Base-by-base conservation (phyloP, 2,113 vertebrate genomes). In the Camelus dromedarius region DNA sequence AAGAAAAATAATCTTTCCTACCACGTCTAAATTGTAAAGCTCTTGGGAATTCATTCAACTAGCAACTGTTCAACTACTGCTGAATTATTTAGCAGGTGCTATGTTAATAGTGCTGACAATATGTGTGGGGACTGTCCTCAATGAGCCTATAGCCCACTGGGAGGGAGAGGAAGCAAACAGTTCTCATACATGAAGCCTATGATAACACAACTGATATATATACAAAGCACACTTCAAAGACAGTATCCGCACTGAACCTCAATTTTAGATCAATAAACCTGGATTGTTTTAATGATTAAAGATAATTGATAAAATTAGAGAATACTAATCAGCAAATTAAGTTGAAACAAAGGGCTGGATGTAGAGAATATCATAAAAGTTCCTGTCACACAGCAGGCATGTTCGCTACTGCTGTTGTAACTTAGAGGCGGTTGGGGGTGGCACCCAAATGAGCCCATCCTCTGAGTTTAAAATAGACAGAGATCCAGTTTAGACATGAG, bases 261-360 rank as follows among this genome's bases (percentile, higher is more conserved):
- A 46, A 72, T 48, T 82, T 66, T 38, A 30, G 60, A 64, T 60
- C 60, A 69, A 32, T 73, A 69, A 38, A 83, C 73, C 6, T 76
- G 19, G 96, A 62, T 32, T 93, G 19, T 52, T 77, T 94, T 80
- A 87, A 90, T 50, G 11, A 76, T 38, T 79, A 95, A 75, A 87
- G 19, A 72, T n/a, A 72, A 89, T 2, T 66, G n/a, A 76, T 92
- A 15, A 93, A 82, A 92, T 77, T 70, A 80, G 20, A 84, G 1
- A 66, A 12, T 38, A 82, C 28, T 46, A 87, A 3, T 62, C 32
- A 48, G 48, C 15, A 89, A 79, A 35, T 73, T 92, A 32, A 73
- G 28, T 66, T 60, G 15, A 80, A 76, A 30, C 38, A 94, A 95
- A 94, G 35, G 22, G 19, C 28, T 75, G 19, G 14, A 38, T 14